Evolutionary conservation across 2,113 vertebrate species (phyloP).

Genomic region (Rhynchomys soricoides): DNA sequence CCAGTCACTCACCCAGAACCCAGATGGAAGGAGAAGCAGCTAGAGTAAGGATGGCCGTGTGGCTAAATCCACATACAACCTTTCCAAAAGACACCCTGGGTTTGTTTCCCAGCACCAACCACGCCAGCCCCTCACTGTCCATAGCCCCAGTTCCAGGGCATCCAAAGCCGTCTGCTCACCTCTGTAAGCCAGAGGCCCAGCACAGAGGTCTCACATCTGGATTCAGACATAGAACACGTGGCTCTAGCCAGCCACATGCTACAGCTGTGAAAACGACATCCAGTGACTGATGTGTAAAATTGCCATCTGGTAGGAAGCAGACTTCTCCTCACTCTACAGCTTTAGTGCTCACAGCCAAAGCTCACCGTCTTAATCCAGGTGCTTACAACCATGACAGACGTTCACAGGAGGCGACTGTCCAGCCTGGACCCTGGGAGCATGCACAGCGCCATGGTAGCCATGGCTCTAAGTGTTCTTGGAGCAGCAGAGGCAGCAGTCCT

Average conservation of each 20-base stretch:
- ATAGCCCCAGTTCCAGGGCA: not conserved
- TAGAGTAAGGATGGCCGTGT: not conserved
- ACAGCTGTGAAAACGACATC: not conserved
- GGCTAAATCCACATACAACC: not conserved
- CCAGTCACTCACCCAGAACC: not conserved
- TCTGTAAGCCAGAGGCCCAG: not conserved
- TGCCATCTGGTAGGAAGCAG: not conserved
- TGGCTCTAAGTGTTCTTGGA: not conserved
- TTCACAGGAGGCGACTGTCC: not conserved
- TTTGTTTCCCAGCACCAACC: not conserved
- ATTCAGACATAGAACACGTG: not conserved
- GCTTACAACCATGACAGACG: not conserved
- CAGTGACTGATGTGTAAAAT: not conserved
- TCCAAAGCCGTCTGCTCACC: not conserved
- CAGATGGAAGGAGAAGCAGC: not conserved
- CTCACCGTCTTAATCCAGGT: not conserved
- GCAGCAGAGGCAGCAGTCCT: too few species aligned
- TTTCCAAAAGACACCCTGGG: not conserved
- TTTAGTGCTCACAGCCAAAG: not conserved
- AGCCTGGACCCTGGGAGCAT: not conserved
- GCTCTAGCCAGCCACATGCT: not conserved
- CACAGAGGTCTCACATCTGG: not conserved
- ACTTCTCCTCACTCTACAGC: not conserved
- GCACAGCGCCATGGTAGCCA: not conserved
- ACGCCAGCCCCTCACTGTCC: not conserved